Conservation (phyloP, 2,113 vertebrate species). For the Thomomys bottae region DNA sequence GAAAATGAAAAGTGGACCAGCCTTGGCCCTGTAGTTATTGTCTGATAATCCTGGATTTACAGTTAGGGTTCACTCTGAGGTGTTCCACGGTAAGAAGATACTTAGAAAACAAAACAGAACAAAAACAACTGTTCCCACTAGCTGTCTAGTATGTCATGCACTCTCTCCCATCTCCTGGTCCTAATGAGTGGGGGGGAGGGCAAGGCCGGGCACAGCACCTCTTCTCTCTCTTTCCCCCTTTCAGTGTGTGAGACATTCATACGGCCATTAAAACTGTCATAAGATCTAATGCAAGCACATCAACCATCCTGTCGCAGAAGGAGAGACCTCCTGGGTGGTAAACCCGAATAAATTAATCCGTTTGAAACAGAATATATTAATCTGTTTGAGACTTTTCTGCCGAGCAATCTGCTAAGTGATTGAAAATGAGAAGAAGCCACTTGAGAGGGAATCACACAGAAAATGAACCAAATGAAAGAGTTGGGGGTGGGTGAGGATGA, state of each 20-base stretch:
- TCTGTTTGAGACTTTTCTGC: neutral
- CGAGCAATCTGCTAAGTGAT: neutral
- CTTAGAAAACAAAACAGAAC: neutral
- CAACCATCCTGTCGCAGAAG: neutral
- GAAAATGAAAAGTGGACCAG: neutral
- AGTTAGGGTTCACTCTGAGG: neutral
- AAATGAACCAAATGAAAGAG: neutral
- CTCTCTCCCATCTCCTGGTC: neutral
- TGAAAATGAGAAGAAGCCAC: neutral
- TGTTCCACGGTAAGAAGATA: neutral
- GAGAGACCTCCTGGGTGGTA: neutral
- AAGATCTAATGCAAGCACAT: neutral
- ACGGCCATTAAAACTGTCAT: neutral
- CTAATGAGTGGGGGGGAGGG: accelerated
- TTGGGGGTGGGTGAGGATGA: too few species aligned
- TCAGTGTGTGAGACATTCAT: neutral
- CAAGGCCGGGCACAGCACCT: neutral
- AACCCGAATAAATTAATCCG: neutral
- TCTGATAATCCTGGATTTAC: neutral
- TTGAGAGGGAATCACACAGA: neutral
- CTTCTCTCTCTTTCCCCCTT: neutral
- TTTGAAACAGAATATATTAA: neutral
- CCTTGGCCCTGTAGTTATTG: neutral
- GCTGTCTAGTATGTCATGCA: neutral
- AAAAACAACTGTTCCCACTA: neutral